phyloP scores from a whole-genome alignment of 1,140 invertebrate genomes.

The Formica exsecta region DNA sequence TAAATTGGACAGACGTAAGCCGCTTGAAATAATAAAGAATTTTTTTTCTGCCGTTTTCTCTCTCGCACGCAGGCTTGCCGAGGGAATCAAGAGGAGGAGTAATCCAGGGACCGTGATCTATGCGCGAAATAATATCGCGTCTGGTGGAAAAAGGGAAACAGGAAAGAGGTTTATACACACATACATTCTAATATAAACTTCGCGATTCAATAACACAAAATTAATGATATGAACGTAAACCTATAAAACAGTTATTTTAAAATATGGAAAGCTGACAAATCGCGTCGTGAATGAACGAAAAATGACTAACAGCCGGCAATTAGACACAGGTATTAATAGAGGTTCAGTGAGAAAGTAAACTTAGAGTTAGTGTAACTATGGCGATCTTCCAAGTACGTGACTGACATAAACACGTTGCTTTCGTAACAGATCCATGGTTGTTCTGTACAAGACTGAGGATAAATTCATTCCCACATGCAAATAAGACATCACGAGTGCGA shows the following conservation, averaged over 20 bases:
- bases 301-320: constrained; percentile 62
- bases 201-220: constrained; percentile 1
- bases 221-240: constrained; percentile 15
- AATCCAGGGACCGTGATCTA: constrained; percentile 38
- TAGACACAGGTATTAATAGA: constrained; percentile 59
- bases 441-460: constrained; percentile 40
- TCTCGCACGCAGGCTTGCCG: background rate
- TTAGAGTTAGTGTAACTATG: constrained; percentile 12
- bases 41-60: background rate
- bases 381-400: constrained; percentile 66
- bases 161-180: no score
- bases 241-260: background rate
- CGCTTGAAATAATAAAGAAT: constrained; percentile 45
- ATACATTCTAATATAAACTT: constrained; percentile 14
- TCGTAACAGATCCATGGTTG: background rate
- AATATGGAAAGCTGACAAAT: background rate
- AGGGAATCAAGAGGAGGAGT: constrained; percentile 16
- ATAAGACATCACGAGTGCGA: constrained; percentile 70
- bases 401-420: constrained; percentile 47
- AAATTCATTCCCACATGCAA: constrained; percentile 69
- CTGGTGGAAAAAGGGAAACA: constrained; percentile 6
- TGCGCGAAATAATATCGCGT: constrained; percentile 47
- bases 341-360: background rate
- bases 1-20: constrained; percentile 45
- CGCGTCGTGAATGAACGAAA: background rate